phyloP scores from a whole-genome alignment of 1,140 invertebrate genomes.

The Semibalanus balanoides region DNA sequence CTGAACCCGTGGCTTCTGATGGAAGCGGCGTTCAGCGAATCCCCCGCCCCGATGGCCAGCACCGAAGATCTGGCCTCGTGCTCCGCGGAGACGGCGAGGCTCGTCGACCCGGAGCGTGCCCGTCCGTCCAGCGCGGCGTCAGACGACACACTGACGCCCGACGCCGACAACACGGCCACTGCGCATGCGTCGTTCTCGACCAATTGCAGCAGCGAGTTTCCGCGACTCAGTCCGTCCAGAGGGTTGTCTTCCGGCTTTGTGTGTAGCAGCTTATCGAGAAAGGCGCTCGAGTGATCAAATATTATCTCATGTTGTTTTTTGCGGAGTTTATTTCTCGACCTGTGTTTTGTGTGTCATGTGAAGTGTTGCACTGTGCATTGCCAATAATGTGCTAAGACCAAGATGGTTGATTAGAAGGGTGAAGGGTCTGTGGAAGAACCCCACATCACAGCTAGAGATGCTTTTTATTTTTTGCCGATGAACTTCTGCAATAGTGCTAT shows the following conservation, averaged over 20 bases:
- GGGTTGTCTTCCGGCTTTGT: not conserved
- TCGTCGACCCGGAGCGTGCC: not conserved
- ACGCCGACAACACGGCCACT: not conserved
- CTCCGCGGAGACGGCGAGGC: no score
- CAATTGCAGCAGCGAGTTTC: not conserved
- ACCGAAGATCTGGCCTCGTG: not conserved
- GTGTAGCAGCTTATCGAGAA: not conserved
- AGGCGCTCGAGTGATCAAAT: not conserved
- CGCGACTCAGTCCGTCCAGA: not conserved
- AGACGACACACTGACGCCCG: no score
- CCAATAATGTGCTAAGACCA: not conserved
- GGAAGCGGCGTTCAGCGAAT: no score
- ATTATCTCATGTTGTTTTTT: no score
- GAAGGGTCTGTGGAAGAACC: not conserved
- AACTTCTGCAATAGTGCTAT: no score
- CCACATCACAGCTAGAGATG: no score
- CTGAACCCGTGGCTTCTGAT: no score
- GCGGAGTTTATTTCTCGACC: not conserved
- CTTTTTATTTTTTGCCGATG: no score
- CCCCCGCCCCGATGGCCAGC: not conserved
- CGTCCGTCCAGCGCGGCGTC: no score
- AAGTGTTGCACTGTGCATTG: not conserved
- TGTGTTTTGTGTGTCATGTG: not conserved
- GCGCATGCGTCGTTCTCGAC: not conserved
- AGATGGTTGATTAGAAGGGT: not conserved